Base-by-base conservation (phyloP, 2,113 vertebrate genomes). In the Eurystomus gularis region DNA sequence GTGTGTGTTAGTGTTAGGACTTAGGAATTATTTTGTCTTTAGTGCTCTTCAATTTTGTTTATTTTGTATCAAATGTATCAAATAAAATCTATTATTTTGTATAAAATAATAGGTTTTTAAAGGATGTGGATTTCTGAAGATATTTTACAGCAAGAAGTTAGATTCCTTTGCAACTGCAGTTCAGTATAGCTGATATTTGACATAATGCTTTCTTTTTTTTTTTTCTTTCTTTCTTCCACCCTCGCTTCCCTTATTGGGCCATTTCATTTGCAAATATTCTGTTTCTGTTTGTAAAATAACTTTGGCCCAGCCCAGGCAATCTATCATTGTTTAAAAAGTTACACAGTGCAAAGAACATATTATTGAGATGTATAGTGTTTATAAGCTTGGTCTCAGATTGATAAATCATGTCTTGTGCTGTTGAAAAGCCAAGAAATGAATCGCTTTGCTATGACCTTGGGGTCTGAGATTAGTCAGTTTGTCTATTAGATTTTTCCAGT, bases 351-450 rank as follows among this genome's bases (percentile, higher is more conserved):
- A 94, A 97, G 95, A 98, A 97, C 96, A 55, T 97, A 97, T 98
- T 97, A 98, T 97, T 98, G 97, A 98, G 97, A 98, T 98, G 86
- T 97, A 98, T 97, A 95, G 97, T 98, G 97, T 98, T 98, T 98
- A 93, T 96, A 97, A 98, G 96, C 86, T 79, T 90, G 93, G 55
- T 90, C 92, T 93, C 69, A 80, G 89, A 98, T 97, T 97, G 98
- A 98, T 98, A 97, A 98, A 98, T 98, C 97, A 97, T 96, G 95
- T 97, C 97, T 98, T 86, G 64, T 94, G 83, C 96, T 97, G 91
- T 96, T 98, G 97, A 93, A 97, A 97, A 97, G 94, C 79, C 92
- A 82, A 97, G 87, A 95, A 98, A 98, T 96, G 86, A 97, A 97
- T 98, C 96, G 94, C 96, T 98, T 97, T 96, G 51, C 96, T 97